phyloP scores from a whole-genome alignment of 2,888 invertebrate species.

The Patella ulyssiponensis region DNA sequence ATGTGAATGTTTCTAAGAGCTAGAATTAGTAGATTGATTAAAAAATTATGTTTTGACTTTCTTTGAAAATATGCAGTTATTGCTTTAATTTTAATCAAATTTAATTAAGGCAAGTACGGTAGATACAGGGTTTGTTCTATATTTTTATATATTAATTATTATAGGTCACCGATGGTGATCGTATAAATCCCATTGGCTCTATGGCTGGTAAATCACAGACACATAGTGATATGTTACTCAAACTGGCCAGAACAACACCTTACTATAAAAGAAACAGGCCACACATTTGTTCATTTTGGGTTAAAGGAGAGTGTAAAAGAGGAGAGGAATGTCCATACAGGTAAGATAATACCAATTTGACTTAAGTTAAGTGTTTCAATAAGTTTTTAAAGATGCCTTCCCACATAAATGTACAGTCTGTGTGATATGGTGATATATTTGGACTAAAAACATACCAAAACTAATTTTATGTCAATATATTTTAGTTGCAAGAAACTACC shows the following conservation, averaged over 20 bases:
- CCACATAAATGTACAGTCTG: too few species aligned
- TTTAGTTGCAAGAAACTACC: too few species aligned
- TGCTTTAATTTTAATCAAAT: neutral
- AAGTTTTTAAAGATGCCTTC: too few species aligned
- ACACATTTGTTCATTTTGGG: constrained; percentile 97
- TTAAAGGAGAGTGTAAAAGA: constrained; percentile 96
- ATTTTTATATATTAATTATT: constrained; percentile 17
- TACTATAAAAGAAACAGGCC: constrained; percentile 96
- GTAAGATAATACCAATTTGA: constrained; percentile 45
- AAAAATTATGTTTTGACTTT: too few species aligned
- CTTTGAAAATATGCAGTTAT: neutral
- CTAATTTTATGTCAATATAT: too few species aligned
- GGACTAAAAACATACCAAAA: too few species aligned
- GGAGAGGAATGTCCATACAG: constrained; percentile 96
- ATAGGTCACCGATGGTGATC: constrained; percentile 72
- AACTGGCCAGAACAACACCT: constrained; percentile 91
- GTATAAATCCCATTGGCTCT: constrained; percentile 72
- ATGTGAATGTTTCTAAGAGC: too few species aligned
- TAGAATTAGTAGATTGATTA: too few species aligned
- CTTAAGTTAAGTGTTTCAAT: neutral
- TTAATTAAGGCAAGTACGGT: neutral
- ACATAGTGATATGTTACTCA: constrained; percentile 86
- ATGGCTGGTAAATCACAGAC: constrained; percentile 78
- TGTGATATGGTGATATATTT: too few species aligned
- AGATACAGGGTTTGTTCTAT: neutral